These are phyloP conservation scores for Actenoides hombroni DNA, from an alignment of 2,113 vertebrate species.

Conservation along the genomic window DNA sequence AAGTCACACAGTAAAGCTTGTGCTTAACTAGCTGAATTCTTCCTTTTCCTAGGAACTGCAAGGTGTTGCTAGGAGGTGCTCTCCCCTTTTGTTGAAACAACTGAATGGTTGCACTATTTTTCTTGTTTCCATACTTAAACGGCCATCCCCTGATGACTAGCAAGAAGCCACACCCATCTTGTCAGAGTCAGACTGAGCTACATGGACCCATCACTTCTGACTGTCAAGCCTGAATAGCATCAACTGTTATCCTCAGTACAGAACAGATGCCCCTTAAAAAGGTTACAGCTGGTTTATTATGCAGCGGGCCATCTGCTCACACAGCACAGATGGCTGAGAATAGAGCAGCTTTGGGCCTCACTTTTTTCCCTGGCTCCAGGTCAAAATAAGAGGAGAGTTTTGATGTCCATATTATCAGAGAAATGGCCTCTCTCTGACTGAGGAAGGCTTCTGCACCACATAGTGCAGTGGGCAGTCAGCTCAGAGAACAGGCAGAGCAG, in stretches of 20 bases:
- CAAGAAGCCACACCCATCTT: not conserved
- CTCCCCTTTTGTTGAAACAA: not conserved
- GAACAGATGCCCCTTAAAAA: conserved; percentile 20
- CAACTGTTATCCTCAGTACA: not conserved
- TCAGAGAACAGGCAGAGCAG: not conserved
- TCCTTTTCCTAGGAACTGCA: not conserved
- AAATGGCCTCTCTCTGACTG: not conserved
- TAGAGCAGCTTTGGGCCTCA: not conserved
- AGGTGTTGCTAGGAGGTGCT: not conserved
- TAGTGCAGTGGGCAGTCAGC: not conserved
- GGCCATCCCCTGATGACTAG: not conserved
- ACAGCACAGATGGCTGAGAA: not conserved
- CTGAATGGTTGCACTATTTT: not conserved
- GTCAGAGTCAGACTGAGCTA: not conserved
- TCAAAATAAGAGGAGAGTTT: not conserved
- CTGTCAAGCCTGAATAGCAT: not conserved
- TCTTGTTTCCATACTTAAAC: not conserved
- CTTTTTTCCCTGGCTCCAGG: not conserved
- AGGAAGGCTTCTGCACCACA: not conserved
- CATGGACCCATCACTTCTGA: not conserved
- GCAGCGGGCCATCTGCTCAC: not conserved
- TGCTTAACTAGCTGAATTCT: not conserved
- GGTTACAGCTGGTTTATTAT: conserved; percentile 8
- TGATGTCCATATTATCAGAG: not conserved
- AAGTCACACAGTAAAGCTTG: not conserved